Evolutionary conservation across 37 sponge, comb jelly and placozoan species (phyloP).

Genomic region (Beroe ovata): DNA sequence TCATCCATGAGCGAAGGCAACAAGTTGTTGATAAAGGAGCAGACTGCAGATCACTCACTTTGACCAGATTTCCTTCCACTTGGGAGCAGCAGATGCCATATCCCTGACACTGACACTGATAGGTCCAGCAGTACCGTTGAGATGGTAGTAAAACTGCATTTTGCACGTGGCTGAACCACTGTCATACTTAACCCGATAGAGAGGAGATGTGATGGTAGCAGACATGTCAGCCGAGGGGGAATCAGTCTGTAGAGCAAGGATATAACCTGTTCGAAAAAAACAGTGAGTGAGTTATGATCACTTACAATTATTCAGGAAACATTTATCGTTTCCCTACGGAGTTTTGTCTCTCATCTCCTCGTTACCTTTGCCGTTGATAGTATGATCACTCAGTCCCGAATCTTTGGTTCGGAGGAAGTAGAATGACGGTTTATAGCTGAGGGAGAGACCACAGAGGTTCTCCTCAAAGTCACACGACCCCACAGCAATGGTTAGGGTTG

Average conservation of each 20-base stretch:
- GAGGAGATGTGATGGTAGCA: conserved; percentile 44
- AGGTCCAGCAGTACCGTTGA: conserved; percentile 59
- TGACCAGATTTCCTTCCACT: conserved; percentile 45
- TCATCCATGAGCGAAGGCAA: not conserved
- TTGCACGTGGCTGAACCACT: conserved; percentile 19
- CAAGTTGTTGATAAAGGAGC: not conserved
- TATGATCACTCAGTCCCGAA: conserved; percentile 26
- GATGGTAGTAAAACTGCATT: conserved; percentile 66
- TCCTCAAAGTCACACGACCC: conserved; percentile 66
- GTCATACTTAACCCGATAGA: conserved; percentile 34
- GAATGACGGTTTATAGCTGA: conserved; percentile 23
- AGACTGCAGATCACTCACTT: conserved; percentile 58
- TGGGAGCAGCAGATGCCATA: conserved; percentile 31
- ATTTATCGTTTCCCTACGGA: too few species aligned
- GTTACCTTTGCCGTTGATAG: conserved; percentile 4
- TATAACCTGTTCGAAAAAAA: conserved; percentile 8
- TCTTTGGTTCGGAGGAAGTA: conserved; percentile 45
- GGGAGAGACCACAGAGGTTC: conserved; percentile 10
- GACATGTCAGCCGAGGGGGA: not conserved
- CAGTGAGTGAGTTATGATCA: too few species aligned
- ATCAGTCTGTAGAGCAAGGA: conserved; percentile 9
- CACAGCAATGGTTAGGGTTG: not conserved
- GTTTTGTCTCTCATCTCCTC: too few species aligned
- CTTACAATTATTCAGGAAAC: too few species aligned
- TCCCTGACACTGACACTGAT: conserved; percentile 59